Evolutionary conservation across 2,888 invertebrate genomes (phyloP), one percentile per base, ranked within the genome.

Genomic region (Schrankia costaestrigalis): DNA sequence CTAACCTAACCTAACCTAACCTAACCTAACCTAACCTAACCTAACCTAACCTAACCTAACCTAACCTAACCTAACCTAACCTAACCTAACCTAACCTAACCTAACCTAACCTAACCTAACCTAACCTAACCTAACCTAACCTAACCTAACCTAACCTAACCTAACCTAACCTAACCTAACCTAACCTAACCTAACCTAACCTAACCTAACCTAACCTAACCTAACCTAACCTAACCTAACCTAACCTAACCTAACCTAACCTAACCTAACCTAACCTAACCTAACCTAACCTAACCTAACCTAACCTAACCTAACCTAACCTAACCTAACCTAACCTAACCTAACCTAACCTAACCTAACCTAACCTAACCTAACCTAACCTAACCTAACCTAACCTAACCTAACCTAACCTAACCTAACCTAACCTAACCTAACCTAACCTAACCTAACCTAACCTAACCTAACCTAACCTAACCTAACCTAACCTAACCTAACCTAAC

Each of bases 1-100:
- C 23, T 23, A 23, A 23, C 23, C 23, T 23, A 23, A 23, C 23
- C 23, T 23, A 23, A 23, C 23, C 23, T 23, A 23, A 23, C 23
- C 23, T 23, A 23, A 23, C 23, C 23, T 23, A 23, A 23, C 23
- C 23, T 23, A 23, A 23, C 23, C 23, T 23, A 23, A 23, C 23
- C 23, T 23, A 23, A 23, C 23, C 23, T 23, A 23, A 23, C 23
- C 23, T 23, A 23, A 23, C 23, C 22, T 22, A 22, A 22, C 22
- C 22, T 22, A 22, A 22, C 22, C 22, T 23, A 23, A 23, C 23
- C 23, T 23, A 23, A 23, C 21, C 23, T 23, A 23, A 23, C 23
- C 23, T 23, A 23, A 23, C 23, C 23, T 23, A 23, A 23, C 23
- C 23, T 23, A 23, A 23, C 23, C 23, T 23, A 23, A 23, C 23